phyloP scores from a whole-genome alignment of 2,113 vertebrate genomes.

The Apus apus region DNA sequence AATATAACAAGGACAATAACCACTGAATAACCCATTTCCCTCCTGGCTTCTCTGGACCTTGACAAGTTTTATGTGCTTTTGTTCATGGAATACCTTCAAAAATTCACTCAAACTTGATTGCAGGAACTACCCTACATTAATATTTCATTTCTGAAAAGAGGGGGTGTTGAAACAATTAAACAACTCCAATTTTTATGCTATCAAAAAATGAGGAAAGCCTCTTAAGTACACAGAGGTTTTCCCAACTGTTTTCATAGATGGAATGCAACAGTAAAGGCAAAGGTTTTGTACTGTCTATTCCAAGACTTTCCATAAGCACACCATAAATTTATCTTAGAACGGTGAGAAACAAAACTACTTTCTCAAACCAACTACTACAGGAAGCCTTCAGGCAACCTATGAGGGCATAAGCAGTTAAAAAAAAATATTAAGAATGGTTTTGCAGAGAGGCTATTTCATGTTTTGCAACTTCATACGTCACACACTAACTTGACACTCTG shows the following conservation, averaged over 20 bases:
- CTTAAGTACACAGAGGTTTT: not conserved
- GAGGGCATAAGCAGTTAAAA: not conserved
- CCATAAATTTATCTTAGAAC: not conserved
- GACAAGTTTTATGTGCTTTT: not conserved
- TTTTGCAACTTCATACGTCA: not conserved
- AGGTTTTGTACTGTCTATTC: not conserved
- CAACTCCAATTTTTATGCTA: not conserved
- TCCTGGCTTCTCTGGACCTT: not conserved
- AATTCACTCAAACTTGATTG: not conserved
- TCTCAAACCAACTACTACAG: not conserved
- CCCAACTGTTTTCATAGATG: not conserved
- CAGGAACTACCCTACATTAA: not conserved
- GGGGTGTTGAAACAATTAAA: not conserved
- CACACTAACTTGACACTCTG: not conserved
- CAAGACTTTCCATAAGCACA: not conserved
- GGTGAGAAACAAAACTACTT: not conserved
- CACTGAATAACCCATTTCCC: not conserved
- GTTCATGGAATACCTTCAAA: not conserved
- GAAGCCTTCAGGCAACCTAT: not conserved
- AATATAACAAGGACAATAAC: not conserved
- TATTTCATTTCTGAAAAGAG: not conserved
- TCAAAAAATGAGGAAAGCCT: not conserved
- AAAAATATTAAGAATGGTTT: not conserved
- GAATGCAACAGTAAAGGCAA: not conserved
- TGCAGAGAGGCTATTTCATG: not conserved